Evolutionary conservation across 2,113 vertebrate species (phyloP), one percentile per base, ranked within the genome.

Genomic region (Caracal caracal): DNA sequence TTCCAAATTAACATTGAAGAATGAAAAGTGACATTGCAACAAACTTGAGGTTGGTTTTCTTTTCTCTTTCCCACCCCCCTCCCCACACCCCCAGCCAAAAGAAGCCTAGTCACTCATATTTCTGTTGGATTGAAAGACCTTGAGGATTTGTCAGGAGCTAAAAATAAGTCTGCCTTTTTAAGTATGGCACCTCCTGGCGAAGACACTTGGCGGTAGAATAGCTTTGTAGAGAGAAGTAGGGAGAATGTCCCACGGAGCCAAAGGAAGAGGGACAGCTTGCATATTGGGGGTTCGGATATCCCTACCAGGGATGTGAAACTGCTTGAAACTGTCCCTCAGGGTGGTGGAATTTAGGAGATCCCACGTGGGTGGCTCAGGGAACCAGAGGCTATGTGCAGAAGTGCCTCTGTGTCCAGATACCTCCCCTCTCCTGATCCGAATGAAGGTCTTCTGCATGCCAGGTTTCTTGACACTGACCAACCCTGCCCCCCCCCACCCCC

Each of bases 1-100:
- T 98, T 98, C 95, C 94, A 97, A 97, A 98, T 98, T 97, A 95
- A 95, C 92, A 95, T 7, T 90, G 97, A 97, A 97, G 96, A 97
- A 96, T 86, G 94, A 96, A 95, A 98, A 80, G 96, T 16, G 53
- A 94, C 96, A 73, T 11, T 61, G 92, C 73, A 93, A 90, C 96
- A 93, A 93, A 94, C 94, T 71, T 95, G 19, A 94, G 75, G 43
- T 93, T 95, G 90, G 53, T 83, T 95, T 95, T 78, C 87, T 94
- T 59, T 76, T 85, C 28, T 86, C 83, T 92, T 91, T 5, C 28
- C 2, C 30, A 2, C 10, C 30, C 28, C 7, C 24, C 0, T 61
- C 35, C 40, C 10, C 2, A 24, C 47, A 9, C 1, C 8, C 47
- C 47, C 35, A 93, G 73, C 90, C 56, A 0, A 73, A 82, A 95